Evolutionary conservation across 2,797 vertebrate genomes (phyloP), one percentile per base, ranked within the genome.

Genomic region (Characodon lateralis): DNA sequence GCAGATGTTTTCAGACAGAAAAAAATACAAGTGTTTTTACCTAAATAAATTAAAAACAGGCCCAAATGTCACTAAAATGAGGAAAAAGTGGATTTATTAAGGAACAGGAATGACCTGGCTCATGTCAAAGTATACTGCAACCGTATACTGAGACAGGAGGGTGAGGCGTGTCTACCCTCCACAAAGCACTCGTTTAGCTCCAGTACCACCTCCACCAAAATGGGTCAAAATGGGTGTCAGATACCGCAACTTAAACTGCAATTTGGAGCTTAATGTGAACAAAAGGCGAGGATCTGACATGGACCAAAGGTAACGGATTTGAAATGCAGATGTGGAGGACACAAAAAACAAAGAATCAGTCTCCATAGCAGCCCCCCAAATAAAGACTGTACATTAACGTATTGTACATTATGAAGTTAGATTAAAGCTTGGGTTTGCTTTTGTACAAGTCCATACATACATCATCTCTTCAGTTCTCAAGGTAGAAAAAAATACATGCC

Each of bases 401-500:
- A 88, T 91, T 89, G 79, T 93, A 93, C 93, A 94, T 84, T 91
- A 83, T 91, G 92, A 93, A 89, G 87, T 91, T 91, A 89, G 91
- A 92, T 88, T 91, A 93, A 87, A 94, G 80, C 77, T 84, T 82
- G 78, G 76, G 71, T 77, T 90, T 82, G 87, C 83, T 76, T 93
- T 88, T 92, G 79, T 93, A 92, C 92, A 93, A 87, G 85, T 91
- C 82, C 91, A 90, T 89, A 91, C 80, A 82, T 90, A 91, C 86
- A 83, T 80, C 66, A 82, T 85, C 83, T 80, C 82, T 81, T 89
- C 77, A 84, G 74, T 78, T 89, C 83, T 86, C 82, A 70, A 72
- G 78, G 88, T 93, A 95, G 93, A 94, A 95, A 94, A 46, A 92
- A 94, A 93, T 87, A 94, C 89, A 92, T 92, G 90, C 91, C 88